A percentile compares a stretch with the other conserved stretches of the same genome.
phyloP scores from a whole-genome alignment of 2,113 vertebrate genomes.

The Nannobrachium achirus region DNA sequence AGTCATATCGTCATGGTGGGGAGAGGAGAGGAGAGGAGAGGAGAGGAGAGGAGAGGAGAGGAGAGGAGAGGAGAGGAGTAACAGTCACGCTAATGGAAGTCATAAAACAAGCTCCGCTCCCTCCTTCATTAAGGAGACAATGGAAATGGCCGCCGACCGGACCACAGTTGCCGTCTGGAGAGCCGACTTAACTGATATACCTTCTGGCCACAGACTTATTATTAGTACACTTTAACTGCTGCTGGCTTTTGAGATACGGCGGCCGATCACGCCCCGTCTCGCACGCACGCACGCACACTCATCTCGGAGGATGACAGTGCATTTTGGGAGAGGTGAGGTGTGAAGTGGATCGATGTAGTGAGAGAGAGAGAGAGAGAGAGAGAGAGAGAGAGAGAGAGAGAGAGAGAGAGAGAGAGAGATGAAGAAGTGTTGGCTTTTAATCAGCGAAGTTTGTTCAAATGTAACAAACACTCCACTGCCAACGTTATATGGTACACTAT shows the following conservation, averaged over 20 bases:
- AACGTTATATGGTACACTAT: no score
- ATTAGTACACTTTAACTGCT: slow-evolving; percentile 37
- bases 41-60: neutral
- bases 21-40: neutral
- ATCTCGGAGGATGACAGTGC: slow-evolving; percentile 41
- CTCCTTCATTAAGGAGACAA: slow-evolving; percentile 37
- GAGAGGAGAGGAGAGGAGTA: slow-evolving; percentile 19
- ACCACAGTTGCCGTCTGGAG: neutral
- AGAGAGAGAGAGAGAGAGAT: neutral
- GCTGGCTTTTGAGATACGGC: slow-evolving; percentile 33
- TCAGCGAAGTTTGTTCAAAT: no score
- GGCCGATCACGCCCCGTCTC: neutral
- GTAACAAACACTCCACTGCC: no score
- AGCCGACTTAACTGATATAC: slow-evolving; percentile 22
- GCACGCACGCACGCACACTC: neutral
- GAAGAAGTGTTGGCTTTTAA: no score
- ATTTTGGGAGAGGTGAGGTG: slow-evolving; percentile 37
- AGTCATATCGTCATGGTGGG: slow-evolving; percentile 40
- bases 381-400: neutral
- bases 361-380: neutral
- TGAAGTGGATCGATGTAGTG: slow-evolving; percentile 10
- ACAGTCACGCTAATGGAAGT: slow-evolving; percentile 54
- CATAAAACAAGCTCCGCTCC: slow-evolving; percentile 57
- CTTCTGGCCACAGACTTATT: slow-evolving; percentile 16
- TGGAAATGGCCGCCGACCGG: slow-evolving; percentile 31